phyloP scores from a whole-genome alignment of 2,113 vertebrate genomes.

The Cyphomyrus plagiostoma region DNA sequence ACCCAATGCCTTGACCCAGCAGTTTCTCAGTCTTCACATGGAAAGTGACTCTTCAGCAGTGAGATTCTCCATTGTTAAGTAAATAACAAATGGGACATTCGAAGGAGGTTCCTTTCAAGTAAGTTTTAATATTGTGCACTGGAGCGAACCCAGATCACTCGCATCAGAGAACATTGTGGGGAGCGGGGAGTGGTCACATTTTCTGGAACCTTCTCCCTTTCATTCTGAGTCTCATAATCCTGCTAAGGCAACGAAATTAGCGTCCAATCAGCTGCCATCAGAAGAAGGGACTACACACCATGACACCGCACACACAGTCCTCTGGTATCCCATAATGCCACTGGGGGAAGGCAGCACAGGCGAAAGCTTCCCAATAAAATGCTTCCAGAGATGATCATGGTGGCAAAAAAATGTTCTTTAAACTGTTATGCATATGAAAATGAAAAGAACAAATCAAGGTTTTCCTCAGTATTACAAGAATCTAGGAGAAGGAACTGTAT shows the following conservation, averaged over 20 bases:
- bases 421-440: slow-evolving; percentile 29
- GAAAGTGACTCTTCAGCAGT: not conserved
- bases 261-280: slow-evolving; percentile 61
- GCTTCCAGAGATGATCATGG: slow-evolving; percentile 55
- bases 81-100: slow-evolving; percentile 14
- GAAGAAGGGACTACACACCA: slow-evolving; percentile 62
- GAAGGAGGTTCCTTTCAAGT: slow-evolving; percentile 40
- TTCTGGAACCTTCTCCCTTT: not conserved
- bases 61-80: not conserved
- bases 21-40: not conserved
- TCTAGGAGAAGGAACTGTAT: slow-evolving; percentile 57
- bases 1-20: not conserved
- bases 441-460: slow-evolving; percentile 40
- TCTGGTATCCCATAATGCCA: slow-evolving; percentile 42
- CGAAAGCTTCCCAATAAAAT: slow-evolving; percentile 22
- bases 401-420: slow-evolving; percentile 28
- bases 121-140: slow-evolving; percentile 82
- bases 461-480: slow-evolving; percentile 54
- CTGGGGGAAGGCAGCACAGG: not conserved
- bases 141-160: slow-evolving; percentile 67
- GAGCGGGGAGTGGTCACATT: slow-evolving; percentile 35
- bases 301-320: slow-evolving; percentile 48
- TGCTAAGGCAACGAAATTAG: slow-evolving; percentile 71
- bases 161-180: slow-evolving; percentile 58
- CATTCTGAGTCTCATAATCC: slow-evolving; percentile 17